A percentile compares a stretch with the other conserved stretches of the same genome.
phyloP scores from a whole-genome alignment of 2,113 vertebrate species.

The Phoenicopterus ruber region DNA sequence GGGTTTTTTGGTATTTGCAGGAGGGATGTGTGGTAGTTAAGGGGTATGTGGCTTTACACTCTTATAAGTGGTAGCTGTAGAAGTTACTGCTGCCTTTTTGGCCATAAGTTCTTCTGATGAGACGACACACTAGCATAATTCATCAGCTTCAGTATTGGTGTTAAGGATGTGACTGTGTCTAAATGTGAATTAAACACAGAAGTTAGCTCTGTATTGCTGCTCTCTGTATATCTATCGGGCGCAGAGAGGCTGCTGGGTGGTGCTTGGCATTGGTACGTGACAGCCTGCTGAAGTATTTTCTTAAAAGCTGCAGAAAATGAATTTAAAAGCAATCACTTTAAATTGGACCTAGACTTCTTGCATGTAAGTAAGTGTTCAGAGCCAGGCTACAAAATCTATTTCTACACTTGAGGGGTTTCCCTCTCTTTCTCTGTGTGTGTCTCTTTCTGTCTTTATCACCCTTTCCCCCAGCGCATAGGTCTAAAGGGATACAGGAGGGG shows the following conservation, averaged over 20 bases:
- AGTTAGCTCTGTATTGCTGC: neutral
- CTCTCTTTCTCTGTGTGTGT: neutral
- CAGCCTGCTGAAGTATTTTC: neutral
- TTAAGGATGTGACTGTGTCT: neutral
- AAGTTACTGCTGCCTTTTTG: neutral
- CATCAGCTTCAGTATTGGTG: neutral
- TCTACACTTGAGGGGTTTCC: neutral
- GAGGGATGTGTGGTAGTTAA: no score
- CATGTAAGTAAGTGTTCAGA: neutral
- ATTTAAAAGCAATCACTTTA: neutral
- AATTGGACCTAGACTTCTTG: neutral
- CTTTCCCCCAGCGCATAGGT: neutral
- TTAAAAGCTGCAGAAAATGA: neutral
- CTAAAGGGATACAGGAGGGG: neutral
- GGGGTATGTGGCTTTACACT: no score
- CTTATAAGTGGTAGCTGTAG: neutral
- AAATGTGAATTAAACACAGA: neutral
- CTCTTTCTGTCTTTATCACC: neutral
- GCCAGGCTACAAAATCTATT: neutral
- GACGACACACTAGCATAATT: neutral
- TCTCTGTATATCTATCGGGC: neutral
- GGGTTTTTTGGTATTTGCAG: no score
- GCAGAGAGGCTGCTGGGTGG: neutral
- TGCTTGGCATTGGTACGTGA: neutral
- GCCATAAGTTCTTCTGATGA: neutral